Base-by-base conservation (phyloP, 1,140 invertebrate genomes). In the Hesperophylax magnus region DNA sequence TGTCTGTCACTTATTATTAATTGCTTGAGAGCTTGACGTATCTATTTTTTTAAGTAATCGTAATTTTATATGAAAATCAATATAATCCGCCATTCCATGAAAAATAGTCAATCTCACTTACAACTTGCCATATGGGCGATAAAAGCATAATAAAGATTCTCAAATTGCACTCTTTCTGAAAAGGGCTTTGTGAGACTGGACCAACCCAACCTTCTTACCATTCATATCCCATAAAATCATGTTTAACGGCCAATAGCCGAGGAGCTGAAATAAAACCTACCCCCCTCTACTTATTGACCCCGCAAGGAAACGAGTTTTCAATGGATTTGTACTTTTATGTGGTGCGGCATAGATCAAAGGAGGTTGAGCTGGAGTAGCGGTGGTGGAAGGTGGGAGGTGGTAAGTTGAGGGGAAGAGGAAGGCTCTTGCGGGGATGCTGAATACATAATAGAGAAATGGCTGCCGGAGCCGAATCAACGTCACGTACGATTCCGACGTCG, bases 141-240 rank as follows among this genome's bases (percentile, higher is more conserved):
- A 31, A 75, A n/a, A 27, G 52, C n/a, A 58, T n/a, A 75, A 75
- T 75, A 75, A 75, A 75, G 18, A 54, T 27, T 54, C 8, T 31
- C 53, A 75, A 75, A 56, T 75, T 75, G 71, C 71, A 74, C 31
- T 72, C 34, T 15, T 2, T 6, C 22, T 56, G 31, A 53, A 61
- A 27, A 52, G 11, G n/a, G 67, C 63, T 60, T 60, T 53, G 47
- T 65, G 67, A 31, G 54, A 63, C 54, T 18, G 61, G 56, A 56
- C 54, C 22, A 9, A 22, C 15, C 22, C 52, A 54, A 27, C 17
- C 53, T 31, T 69, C 72, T 22, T 74, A 76, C 60, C 81, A 63
- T 79, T 63, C 76, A 82, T 60, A 58, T 82, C 81, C 77, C 81
- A 82, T 82, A 82, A 82, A 82, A 82, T 78, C 69, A 82, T 75